These are phyloP conservation scores for Bicyclus anynana DNA, from an alignment of 1,140 invertebrate species.

Conservation along the genomic window DNA sequence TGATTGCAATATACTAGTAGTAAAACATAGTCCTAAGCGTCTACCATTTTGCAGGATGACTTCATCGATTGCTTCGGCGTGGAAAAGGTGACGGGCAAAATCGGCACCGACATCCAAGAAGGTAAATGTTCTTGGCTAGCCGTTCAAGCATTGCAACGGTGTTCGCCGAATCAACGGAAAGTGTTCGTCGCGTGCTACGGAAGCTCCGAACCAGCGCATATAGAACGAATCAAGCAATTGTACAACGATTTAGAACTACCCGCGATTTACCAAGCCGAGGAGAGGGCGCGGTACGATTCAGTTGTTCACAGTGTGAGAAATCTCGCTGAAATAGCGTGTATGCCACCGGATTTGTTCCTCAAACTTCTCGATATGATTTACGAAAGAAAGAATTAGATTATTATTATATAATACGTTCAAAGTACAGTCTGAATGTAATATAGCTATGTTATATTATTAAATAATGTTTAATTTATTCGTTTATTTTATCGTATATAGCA, in stretches of 20 bases:
- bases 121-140: constrained; percentile 95
- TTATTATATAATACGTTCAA: neutral
- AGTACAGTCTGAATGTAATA: neutral
- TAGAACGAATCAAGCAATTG: constrained; percentile 84
- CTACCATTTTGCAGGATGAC: constrained; percentile 82
- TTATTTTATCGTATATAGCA: no score
- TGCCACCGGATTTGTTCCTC: constrained; percentile 40
- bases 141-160: constrained; percentile 86
- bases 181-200: constrained; percentile 87
- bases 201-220: constrained; percentile 79
- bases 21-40: neutral
- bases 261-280: constrained; percentile 36
- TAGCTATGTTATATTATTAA: no score
- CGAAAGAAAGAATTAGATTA: constrained; percentile 40
- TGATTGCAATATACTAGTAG: no score
- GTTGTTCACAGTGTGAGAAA: constrained; percentile 30
- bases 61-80: constrained; percentile 92
- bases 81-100: constrained; percentile 86
- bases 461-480: no score
- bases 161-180: constrained; percentile 80
- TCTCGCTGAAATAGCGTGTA: constrained; percentile 24
- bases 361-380: constrained; percentile 48
- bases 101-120: constrained; percentile 92
- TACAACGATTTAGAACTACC: constrained; percentile 86
- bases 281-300: constrained; percentile 37